Percentiles rank a stretch among this genome's conserved stretches.
Conservation (phyloP, 1,140 invertebrate species). For the Drosophila miranda region DNA sequence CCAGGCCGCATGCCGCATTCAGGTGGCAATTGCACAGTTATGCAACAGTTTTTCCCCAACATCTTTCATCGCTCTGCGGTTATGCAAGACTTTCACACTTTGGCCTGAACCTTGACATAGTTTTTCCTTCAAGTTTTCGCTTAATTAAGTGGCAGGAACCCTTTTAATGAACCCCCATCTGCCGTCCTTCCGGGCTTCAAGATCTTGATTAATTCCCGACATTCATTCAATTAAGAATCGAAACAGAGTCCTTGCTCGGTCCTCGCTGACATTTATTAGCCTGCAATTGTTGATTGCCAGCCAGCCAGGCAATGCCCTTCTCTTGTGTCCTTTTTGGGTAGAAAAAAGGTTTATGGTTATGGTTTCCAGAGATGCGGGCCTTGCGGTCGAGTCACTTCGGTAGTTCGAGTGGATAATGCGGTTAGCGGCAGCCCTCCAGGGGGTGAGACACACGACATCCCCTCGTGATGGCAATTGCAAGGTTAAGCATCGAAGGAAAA, state of each 20-base stretch:
- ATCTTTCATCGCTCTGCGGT: background rate
- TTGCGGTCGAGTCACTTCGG: background rate
- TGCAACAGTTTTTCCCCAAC: conserved; percentile 32
- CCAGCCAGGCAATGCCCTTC: conserved; percentile 3
- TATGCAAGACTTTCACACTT: conserved; percentile 31
- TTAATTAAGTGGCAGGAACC: conserved; percentile 24
- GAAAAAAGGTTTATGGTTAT: conserved; percentile 16
- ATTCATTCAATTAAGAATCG: conserved; percentile 63
- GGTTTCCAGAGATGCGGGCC: conserved; percentile 52
- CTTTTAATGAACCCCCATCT: conserved; percentile 34
- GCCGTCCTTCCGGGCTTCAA: background rate
- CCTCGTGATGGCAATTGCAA: background rate
- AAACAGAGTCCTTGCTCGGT: conserved; percentile 34
- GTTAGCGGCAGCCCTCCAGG: conserved; percentile 1
- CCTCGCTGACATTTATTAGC: conserved; percentile 73
- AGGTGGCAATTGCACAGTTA: conserved; percentile 56
- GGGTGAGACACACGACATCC: background rate
- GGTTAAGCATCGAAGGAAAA: background rate
- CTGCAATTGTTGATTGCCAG: conserved; percentile 59
- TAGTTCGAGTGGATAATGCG: conserved; percentile 25
- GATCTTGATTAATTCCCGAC: conserved; percentile 54
- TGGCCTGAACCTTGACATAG: conserved; percentile 35
- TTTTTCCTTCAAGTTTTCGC: conserved; percentile 1
- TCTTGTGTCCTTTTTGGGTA: conserved; percentile 7
- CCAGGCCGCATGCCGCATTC: conserved; percentile 11